Percentiles rank a stretch among this genome's conserved stretches.
Conservation (phyloP, 1,140 invertebrate genomes). For the Batillaria attramentaria region DNA sequence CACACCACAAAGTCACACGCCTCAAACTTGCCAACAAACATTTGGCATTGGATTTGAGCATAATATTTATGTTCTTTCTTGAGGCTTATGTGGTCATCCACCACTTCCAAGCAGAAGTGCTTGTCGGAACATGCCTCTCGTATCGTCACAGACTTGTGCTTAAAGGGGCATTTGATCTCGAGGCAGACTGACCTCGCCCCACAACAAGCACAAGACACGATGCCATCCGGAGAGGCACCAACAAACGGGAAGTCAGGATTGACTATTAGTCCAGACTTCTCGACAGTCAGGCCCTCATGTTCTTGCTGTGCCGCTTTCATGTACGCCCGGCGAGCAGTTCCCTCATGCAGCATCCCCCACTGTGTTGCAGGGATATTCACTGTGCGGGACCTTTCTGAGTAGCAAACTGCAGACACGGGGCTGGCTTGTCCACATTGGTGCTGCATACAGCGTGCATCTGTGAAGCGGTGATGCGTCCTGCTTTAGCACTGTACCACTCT, state of each 20-base stretch:
- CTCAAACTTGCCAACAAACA: constrained; percentile 29
- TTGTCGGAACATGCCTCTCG: background rate
- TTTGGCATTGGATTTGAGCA: constrained; percentile 40
- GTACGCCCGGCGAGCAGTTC: constrained; percentile 23
- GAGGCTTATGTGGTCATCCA: constrained; percentile 29
- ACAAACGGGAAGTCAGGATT: constrained; percentile 40
- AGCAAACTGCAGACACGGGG: constrained; percentile 39
- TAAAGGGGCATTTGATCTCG: constrained; percentile 49
- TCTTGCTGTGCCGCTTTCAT: background rate
- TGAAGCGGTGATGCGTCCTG: constrained; percentile 47
- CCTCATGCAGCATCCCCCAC: constrained; percentile 46
- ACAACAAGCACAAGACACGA: constrained; percentile 44
- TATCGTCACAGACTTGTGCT: constrained; percentile 22
- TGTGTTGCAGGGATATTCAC: constrained; percentile 35
- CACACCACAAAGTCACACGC: constrained; percentile 46
- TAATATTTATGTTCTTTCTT: constrained; percentile 33
- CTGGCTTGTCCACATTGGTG: constrained; percentile 21
- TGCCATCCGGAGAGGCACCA: constrained; percentile 47
- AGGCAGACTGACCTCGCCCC: constrained; percentile 33
- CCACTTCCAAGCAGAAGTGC: background rate
- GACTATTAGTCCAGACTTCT: constrained; percentile 46
- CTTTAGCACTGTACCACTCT: constrained; percentile 38
- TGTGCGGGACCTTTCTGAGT: constrained; percentile 21
- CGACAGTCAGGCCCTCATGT: constrained; percentile 38
- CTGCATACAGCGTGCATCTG: constrained; percentile 38